Evolutionary conservation across 2,113 vertebrate species (phyloP).

Genomic region (Nanorana parkeri): DNA sequence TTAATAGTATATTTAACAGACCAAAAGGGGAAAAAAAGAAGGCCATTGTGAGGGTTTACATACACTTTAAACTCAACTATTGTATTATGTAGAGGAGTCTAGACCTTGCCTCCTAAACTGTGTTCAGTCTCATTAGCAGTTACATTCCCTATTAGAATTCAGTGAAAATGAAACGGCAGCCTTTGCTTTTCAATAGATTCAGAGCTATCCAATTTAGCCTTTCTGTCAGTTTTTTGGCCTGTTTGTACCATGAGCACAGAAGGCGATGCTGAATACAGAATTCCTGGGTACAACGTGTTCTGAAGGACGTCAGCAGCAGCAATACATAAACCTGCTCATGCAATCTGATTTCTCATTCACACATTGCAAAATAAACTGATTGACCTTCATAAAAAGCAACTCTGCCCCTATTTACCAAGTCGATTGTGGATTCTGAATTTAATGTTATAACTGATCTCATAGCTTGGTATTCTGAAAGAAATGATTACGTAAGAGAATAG

Average conservation of each 20-base stretch:
- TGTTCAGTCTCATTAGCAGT: too few relatives aligned
- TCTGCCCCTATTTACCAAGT: too few relatives aligned
- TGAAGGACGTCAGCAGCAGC: not conserved
- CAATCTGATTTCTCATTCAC: conserved; percentile 6
- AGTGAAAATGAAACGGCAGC: too few relatives aligned
- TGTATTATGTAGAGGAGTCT: too few relatives aligned
- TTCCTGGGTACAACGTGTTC: not conserved
- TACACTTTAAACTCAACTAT: too few relatives aligned
- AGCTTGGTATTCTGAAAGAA: not conserved
- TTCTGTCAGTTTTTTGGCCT: not conserved
- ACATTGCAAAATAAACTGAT: not conserved
- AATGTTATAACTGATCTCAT: not conserved
- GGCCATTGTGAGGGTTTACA: too few relatives aligned
- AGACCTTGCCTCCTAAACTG: too few relatives aligned
- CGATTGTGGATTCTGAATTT: not conserved
- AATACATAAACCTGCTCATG: conserved; percentile 9
- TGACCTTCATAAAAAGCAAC: conserved; percentile 4
- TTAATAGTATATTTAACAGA: too few relatives aligned
- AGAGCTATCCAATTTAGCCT: too few relatives aligned
- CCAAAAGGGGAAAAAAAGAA: too few relatives aligned
- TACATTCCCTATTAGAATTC: too few relatives aligned
- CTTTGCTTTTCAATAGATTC: not conserved
- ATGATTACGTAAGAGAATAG: not conserved
- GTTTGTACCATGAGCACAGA: not conserved
- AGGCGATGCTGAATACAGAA: conserved; percentile 12